phyloP scores from a whole-genome alignment of 2,113 vertebrate species.

The Stegostoma tigrinum region DNA sequence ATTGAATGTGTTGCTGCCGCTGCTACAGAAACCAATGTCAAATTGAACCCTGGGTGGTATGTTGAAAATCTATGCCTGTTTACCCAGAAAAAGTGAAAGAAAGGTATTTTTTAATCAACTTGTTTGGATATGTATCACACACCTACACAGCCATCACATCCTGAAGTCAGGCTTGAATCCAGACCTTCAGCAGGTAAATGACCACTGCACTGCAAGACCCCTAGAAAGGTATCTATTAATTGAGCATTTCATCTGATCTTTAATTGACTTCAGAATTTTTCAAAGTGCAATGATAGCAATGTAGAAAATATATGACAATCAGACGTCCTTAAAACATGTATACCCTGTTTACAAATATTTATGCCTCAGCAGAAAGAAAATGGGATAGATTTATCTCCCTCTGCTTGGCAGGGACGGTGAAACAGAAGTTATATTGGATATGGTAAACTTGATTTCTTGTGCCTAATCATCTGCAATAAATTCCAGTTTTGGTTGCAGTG shows the following conservation, averaged over 20 bases:
- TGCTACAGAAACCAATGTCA: too few species aligned
- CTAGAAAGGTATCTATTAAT: not conserved
- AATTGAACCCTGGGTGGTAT: not conserved
- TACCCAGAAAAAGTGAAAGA: not conserved
- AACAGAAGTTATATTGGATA: not conserved
- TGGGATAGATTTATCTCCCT: not conserved
- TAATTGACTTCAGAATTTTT: not conserved
- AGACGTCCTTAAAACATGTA: not conserved
- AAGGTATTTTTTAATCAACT: not conserved
- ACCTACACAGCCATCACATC: too few species aligned
- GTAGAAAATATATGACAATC: not conserved
- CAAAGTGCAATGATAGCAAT: not conserved
- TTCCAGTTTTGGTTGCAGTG: not conserved
- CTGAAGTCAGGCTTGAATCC: too few species aligned
- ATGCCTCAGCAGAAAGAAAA: not conserved
- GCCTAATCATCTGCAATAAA: not conserved
- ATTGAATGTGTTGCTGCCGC: too few species aligned
- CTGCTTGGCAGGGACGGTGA: not conserved
- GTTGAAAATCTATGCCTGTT: not conserved
- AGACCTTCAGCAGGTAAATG: too few species aligned
- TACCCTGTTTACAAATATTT: not conserved
- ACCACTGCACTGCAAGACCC: too few species aligned
- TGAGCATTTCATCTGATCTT: not conserved
- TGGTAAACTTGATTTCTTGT: not conserved
- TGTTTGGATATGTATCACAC: too few species aligned